Evolutionary conservation across 2,888 invertebrate genomes (phyloP).

Genomic region (Agapostemon virescens): DNA sequence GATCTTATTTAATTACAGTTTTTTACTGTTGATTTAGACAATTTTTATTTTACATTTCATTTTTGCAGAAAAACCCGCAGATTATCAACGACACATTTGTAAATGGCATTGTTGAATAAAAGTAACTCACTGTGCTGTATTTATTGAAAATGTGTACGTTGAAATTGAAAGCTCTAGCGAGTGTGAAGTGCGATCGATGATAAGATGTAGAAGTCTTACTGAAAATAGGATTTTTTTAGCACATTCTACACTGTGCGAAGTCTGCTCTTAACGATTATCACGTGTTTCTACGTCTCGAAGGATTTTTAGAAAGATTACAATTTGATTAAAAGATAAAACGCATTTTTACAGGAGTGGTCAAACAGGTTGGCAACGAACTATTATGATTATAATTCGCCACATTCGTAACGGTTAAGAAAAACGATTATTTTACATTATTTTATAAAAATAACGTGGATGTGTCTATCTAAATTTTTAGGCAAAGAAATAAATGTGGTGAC

Average conservation of each 20-base stretch:
- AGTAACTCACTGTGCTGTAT: neutral
- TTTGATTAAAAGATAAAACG: neutral
- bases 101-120: neutral
- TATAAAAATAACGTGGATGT: too few species aligned
- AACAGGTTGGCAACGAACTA: neutral
- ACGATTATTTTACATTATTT: too few species aligned
- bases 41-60: too few species aligned
- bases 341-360: neutral
- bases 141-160: neutral
- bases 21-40: too few species aligned
- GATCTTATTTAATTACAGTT: too few species aligned
- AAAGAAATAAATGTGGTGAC: too few species aligned
- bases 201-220: neutral
- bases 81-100: too few species aligned
- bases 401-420: too few species aligned
- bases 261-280: neutral
- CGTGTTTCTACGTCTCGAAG: neutral
- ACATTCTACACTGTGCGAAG: neutral
- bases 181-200: neutral
- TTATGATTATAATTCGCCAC: neutral
- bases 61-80: too few species aligned
- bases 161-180: neutral
- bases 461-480: too few species aligned
- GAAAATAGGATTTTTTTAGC: neutral
- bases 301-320: neutral